phyloP scores from a whole-genome alignment of 2,113 vertebrate species.

The Hiodon tergisus region DNA sequence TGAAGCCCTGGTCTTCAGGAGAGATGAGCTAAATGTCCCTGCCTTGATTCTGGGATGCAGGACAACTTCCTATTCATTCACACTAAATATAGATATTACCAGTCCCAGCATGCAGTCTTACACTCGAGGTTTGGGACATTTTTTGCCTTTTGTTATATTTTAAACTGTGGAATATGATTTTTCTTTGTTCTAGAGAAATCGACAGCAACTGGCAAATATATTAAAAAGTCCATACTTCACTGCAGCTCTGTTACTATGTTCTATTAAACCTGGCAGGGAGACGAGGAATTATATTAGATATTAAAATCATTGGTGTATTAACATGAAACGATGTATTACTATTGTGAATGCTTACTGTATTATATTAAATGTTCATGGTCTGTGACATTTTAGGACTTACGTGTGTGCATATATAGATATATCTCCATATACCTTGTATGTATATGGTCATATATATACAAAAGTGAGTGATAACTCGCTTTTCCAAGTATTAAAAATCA shows the following conservation, averaged over 20 bases:
- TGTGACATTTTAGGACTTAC: constrained; percentile 31
- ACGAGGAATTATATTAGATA: constrained; percentile 27
- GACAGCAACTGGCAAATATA: constrained; percentile 32
- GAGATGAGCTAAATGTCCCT: not conserved
- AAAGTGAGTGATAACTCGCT: constrained; percentile 13
- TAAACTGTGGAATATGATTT: constrained; percentile 33
- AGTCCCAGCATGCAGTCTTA: not conserved
- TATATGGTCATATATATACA: not conserved
- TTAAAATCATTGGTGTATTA: constrained; percentile 30
- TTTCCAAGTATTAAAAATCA: constrained; percentile 13
- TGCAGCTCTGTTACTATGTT: constrained; percentile 18
- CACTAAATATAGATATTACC: not conserved
- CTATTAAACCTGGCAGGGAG: constrained; percentile 25
- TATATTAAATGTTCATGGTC: constrained; percentile 38
- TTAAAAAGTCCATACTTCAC: constrained; percentile 25
- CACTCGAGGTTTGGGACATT: not conserved
- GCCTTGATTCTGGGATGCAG: not conserved
- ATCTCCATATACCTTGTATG: constrained; percentile 1
- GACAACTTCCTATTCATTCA: not conserved
- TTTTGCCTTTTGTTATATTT: constrained; percentile 1
- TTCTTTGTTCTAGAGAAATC: constrained; percentile 19
- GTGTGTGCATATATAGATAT: constrained; percentile 5
- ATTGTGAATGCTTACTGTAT: constrained; percentile 35
- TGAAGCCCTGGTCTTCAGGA: not conserved
- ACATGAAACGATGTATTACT: constrained; percentile 35